Conservation (phyloP, 2,113 vertebrate species). For the Poicephalus gulielmi region DNA sequence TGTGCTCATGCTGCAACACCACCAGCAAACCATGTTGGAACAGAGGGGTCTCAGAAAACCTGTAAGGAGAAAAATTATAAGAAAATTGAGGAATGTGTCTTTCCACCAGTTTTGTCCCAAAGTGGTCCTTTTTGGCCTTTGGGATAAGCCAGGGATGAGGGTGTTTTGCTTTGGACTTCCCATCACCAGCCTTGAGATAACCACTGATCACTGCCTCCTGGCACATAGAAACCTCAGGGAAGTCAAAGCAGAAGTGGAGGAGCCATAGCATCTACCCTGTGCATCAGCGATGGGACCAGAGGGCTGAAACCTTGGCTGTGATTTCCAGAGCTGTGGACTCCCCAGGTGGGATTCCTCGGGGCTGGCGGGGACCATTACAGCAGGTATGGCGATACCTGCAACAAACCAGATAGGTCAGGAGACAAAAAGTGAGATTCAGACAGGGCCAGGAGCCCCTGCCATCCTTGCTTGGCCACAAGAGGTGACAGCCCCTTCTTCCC, state of each 20-base stretch:
- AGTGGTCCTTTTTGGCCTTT: background rate
- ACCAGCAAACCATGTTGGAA: fast-evolving
- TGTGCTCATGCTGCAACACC: background rate
- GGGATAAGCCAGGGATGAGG: background rate
- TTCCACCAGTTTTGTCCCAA: background rate
- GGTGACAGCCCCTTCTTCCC: background rate
- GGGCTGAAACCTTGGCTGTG: background rate
- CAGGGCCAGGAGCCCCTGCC: background rate
- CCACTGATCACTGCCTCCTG: background rate
- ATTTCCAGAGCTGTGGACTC: fast-evolving
- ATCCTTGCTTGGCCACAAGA: background rate
- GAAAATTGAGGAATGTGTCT: background rate
- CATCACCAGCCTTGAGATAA: background rate
- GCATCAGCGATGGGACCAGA: background rate
- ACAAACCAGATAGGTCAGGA: background rate
- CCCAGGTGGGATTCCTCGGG: background rate
- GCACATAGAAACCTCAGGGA: background rate
- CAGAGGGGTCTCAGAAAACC: background rate
- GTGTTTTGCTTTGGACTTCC: background rate
- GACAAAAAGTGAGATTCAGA: background rate
- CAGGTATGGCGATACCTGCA: background rate
- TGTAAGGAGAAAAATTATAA: background rate
- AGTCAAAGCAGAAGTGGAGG: background rate
- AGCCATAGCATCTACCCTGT: fast-evolving
- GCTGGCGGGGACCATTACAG: background rate